These are phyloP conservation scores for Drosophila borealis DNA, from an alignment of 2,888 invertebrate species.

Conservation along the genomic window DNA sequence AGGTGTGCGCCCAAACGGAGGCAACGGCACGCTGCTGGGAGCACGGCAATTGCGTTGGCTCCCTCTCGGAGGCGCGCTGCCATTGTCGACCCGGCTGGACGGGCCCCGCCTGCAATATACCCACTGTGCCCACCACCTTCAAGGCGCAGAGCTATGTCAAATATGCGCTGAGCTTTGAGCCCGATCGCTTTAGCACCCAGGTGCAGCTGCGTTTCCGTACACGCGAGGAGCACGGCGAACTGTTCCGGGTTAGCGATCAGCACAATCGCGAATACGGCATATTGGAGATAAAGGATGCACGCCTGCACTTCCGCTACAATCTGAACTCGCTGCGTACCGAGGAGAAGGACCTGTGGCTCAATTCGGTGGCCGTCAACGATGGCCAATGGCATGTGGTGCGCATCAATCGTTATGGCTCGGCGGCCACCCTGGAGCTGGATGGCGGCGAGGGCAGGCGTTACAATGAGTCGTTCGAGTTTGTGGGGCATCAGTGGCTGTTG, in stretches of 20 bases:
- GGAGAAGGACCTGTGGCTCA: constrained; percentile 95
- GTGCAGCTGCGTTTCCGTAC: constrained; percentile 97
- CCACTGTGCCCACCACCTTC: constrained; percentile 96
- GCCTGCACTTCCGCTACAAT: constrained; percentile 96
- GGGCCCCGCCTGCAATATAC: constrained; percentile 93
- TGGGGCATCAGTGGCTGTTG: constrained; percentile 95
- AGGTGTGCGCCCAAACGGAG: constrained; percentile 94
- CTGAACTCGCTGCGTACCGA: constrained; percentile 95
- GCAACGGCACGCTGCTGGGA: constrained; percentile 95
- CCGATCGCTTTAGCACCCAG: constrained; percentile 95
- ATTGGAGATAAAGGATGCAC: constrained; percentile 94
- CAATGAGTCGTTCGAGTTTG: constrained; percentile 96
- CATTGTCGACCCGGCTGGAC: constrained; percentile 98
- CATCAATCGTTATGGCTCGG: constrained; percentile 95
- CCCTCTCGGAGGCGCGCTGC: constrained; percentile 94
- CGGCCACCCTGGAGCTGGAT: constrained; percentile 96
- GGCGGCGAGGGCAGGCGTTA: constrained; percentile 97
- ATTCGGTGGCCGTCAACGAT: constrained; percentile 95
- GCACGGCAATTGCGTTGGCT: constrained; percentile 97
- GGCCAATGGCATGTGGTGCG: constrained; percentile 98
- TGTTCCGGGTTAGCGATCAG: constrained; percentile 97
- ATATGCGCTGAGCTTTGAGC: constrained; percentile 97
- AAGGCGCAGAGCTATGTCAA: constrained; percentile 98
- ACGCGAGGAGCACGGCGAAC: constrained; percentile 95
- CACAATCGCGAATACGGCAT: constrained; percentile 97